A percentile compares a stretch with the other conserved stretches of the same genome.
Conservation (phyloP, 2,888 invertebrate genomes). For the Plebejus melissa region DNA sequence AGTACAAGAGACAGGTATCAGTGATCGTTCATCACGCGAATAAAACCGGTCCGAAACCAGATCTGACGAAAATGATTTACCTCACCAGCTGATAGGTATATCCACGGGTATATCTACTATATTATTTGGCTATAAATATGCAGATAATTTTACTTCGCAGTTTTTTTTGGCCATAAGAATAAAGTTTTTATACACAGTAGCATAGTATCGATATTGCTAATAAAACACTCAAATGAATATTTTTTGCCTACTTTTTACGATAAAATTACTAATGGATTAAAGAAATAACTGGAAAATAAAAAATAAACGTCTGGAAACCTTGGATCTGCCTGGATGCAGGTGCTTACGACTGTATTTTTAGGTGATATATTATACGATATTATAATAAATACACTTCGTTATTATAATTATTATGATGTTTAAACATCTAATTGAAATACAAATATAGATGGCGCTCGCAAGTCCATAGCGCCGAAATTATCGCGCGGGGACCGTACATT, state of each 20-base stretch:
- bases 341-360: too few relatives aligned
- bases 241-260: neutral
- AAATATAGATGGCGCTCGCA: too few relatives aligned
- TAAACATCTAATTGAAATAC: too few relatives aligned
- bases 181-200: neutral
- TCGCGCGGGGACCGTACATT: too few relatives aligned
- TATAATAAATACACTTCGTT: too few relatives aligned
- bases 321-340: too few relatives aligned
- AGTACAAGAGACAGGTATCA: slow-evolving; percentile 21
- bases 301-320: too few relatives aligned
- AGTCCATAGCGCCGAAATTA: too few relatives aligned
- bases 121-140: slow-evolving; percentile 16
- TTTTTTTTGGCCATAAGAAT: neutral
- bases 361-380: too few relatives aligned
- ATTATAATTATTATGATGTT: too few relatives aligned
- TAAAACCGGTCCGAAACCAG: slow-evolving; percentile 54
- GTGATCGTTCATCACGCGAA: slow-evolving; percentile 72
- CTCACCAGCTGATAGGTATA: slow-evolving; percentile 48
- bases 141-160: neutral
- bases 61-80: slow-evolving; percentile 39
- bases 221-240: neutral
- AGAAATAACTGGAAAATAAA: too few relatives aligned
- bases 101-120: slow-evolving; percentile 28
- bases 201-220: neutral
- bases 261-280: too few relatives aligned